A percentile compares a stretch with the other conserved stretches of the same genome.
Conservation (phyloP, 2,113 vertebrate genomes). For the Chionomys nivalis region DNA sequence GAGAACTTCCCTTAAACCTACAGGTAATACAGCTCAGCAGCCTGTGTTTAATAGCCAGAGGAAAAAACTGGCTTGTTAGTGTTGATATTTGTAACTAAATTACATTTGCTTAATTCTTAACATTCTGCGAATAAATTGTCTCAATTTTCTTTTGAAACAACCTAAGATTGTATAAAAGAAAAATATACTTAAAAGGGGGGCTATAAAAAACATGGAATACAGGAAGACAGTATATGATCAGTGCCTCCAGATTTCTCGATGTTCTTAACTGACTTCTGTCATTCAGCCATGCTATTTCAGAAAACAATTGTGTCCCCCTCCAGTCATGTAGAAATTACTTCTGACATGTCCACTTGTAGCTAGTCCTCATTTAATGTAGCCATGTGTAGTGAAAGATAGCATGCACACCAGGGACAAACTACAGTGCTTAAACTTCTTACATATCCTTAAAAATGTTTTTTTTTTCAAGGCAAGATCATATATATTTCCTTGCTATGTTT, state of each 20-base stretch:
- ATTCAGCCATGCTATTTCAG: background rate
- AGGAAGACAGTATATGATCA: background rate
- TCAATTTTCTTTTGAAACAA: background rate
- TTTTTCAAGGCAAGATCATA: background rate
- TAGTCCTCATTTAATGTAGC: background rate
- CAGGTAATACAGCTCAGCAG: rapidly evolving
- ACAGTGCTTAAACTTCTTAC: background rate
- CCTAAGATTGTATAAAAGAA: background rate
- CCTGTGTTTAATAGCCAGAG: background rate
- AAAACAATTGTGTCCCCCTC: background rate
- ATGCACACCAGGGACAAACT: background rate
- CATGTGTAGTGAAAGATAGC: background rate
- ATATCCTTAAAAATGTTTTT: background rate
- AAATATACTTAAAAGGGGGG: background rate
- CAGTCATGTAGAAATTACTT: background rate
- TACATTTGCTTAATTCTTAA: background rate
- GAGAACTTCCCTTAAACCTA: background rate
- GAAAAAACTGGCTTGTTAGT: background rate
- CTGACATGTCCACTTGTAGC: background rate
- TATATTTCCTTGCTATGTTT: background rate
- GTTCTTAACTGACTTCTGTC: background rate
- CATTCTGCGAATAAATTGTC: background rate
- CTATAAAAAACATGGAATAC: background rate
- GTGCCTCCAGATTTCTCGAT: background rate
- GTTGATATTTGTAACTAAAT: background rate